Evolutionary conservation across 1,140 invertebrate genomes (phyloP), one percentile per base, ranked within the genome.

Genomic region (Brevipalpus yothersi): DNA sequence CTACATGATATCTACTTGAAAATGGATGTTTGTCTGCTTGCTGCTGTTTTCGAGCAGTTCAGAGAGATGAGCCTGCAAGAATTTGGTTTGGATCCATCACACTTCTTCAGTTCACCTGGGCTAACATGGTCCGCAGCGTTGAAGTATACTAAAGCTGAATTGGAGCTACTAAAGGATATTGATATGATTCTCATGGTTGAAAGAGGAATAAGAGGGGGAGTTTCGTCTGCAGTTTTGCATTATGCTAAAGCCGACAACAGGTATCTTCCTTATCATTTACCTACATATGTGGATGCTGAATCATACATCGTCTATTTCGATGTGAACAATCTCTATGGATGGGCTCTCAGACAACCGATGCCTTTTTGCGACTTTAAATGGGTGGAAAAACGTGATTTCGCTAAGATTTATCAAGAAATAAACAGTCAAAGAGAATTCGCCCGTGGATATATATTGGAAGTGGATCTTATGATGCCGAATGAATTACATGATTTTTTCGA

Each of bases 41-140:
- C 67, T 7, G 72, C 75, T 66, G 64, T 76, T 39, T 75, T 76
- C 66, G 71, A 75, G 68, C 71, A 73, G 5, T 49, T 49, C 19
- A 7, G 45, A 4, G 5, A 13, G 5, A 49, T 17, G 5, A 49
- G 53, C 15, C 15, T 54, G 7, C 7, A 8, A 15, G 10, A 54
- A 10, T 54, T 31, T 8, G 39, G 39, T 7, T 15, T 65, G 75
- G 69, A 70, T 62, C 65, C 66, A 2, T 58, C 61, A 5, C 61
- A 65, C 47, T 70, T 67, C 62, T 69, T 64, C 56, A 65, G 63
- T 11, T 15, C 62, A 0, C 66, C 65, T 10, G 66, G 66, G 9
- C 64, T 71, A 5, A 40, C 53, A 23, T 54, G 53, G 53, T 17
- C 21, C 39, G 53, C 39, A 13, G 53, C 66, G 21, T 69, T 60